Evolutionary conservation across 2,797 vertebrate species (phyloP), one percentile per base, ranked within the genome.

Genomic region (Philypnodon macrostomus): DNA sequence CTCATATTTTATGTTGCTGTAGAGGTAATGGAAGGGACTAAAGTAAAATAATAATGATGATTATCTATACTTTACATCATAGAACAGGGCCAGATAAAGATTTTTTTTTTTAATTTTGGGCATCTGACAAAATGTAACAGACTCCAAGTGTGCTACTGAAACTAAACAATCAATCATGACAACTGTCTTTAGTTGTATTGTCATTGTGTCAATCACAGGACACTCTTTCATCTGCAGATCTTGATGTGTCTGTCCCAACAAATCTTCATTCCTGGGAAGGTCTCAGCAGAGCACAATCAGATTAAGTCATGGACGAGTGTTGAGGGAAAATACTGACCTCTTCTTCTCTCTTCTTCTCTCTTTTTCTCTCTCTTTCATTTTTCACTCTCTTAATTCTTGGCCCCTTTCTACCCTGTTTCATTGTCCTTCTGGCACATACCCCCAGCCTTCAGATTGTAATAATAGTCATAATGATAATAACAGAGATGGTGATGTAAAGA

Each of bases 321-420:
- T 96, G 91, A 95, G 93, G 95, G 95, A 98, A 98, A 98, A 96
- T 84, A 79, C 90, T 94, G 95, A 98, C 94, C 95, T 95, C 92
- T 93, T 91, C 92, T 92, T 92, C 89, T 90, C n/a, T n/a, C n/a
- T n/a, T n/a, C n/a, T n/a, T 92, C 93, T 93, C n/a, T 23, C 10
- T 92, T 90, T 90, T 90, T 89, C 85, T 88, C 91, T 85, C 89
- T 92, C 92, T 95, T 96, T 92, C 90, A 94, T 89, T 91, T 93
- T 91, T 92, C 85, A 90, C 88, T 90, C 90, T 92, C 75, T 71
- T n/a, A 63, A 68, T 81, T 91, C 59, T 80, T 84, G 70, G 80
- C 80, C 75, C 68, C 65, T 67, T 67, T 73, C 70, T 64, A 71
- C 63, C 67, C 73, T 59, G 44, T 19, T 92, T 86, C 86, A 90